A percentile compares a stretch with the other conserved stretches of the same genome.
Evolutionary conservation across 1,140 invertebrate species (phyloP).

Genomic region (Tetramorium alpestre): DNA sequence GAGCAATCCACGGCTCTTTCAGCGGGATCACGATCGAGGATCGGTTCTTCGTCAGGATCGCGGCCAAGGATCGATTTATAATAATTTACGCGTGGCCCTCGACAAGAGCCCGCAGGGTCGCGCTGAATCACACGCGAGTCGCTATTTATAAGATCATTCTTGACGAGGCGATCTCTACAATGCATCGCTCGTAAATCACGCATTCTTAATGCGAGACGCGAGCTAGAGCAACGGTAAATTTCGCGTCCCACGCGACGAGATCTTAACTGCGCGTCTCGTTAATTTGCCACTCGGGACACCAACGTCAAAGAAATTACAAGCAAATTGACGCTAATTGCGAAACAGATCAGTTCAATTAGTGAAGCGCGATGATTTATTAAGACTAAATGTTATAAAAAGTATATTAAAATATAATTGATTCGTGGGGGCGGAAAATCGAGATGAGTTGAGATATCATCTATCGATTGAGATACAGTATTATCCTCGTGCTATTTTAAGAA

Average conservation of each 20-base stretch:
- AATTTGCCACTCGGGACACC: conserved; percentile 14
- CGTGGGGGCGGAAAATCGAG: not conserved
- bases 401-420: not conserved
- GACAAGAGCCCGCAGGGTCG: conserved; percentile 44
- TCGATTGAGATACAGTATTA: not conserved
- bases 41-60: not conserved
- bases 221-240: conserved; percentile 42
- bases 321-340: conserved; percentile 30
- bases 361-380: not conserved
- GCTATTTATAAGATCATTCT: conserved; percentile 65
- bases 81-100: conserved; percentile 62
- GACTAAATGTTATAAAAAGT: not conserved
- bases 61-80: conserved; percentile 65
- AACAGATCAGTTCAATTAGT: not conserved
- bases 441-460: not conserved
- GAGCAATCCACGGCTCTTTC: conserved; percentile 30
- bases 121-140: conserved; percentile 57
- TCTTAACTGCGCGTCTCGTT: conserved; percentile 5
- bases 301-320: conserved; percentile 24
- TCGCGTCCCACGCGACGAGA: conserved; percentile 19
- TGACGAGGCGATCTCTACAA: conserved; percentile 51
- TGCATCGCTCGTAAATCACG: conserved; percentile 75
- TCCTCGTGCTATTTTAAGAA: not conserved
- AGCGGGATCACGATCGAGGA: not conserved
- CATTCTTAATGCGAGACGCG: conserved; percentile 52